Evolutionary conservation across 2,888 invertebrate genomes (phyloP), one percentile per base, ranked within the genome.

Genomic region (Schizotus pectinicornis): DNA sequence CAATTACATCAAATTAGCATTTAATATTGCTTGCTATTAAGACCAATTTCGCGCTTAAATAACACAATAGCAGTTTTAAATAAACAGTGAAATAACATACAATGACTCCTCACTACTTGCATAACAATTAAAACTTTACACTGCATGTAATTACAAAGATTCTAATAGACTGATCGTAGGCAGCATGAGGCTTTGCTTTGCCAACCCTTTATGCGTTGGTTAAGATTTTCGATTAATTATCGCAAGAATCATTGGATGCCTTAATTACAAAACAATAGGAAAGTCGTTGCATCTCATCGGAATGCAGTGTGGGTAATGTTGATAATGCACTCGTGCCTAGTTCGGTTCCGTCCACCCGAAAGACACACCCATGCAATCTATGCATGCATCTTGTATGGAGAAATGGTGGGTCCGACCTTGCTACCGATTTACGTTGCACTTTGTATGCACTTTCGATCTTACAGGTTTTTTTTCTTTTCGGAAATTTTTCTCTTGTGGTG

Each of bases 401-500:
- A 14, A 43, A 42, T 43, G 22, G 22, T 13, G 7, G 32, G 12
- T 32, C 34, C 61, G 70, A 68, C 70, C 70, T 70, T 70, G 67
- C 66, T 66, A 66, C 67, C 65, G 67, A 61, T 68, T 67, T 63
- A 52, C 51, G 55, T 43, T 56, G 52, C 46, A 41, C 39, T 50
- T 45, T 36, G 53, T 41, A 43, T 56, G 63, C 61, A 64, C 68
- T 68, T 68, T 68, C 64, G 59, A 65, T 59, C 45, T 22, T 42
- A 54, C 45, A 49, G 13, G n/a, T 54, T 42, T 45, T 56, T 67
- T 66, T 61, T 64, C 61, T 67, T 57, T 55, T 56, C 59, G 50
- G 62, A 59, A 56, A 43, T 60, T 62, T 63, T 69, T 70, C 64
- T 62, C 65, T 56, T 48, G 59, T 57, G 65, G 68, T 67, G 67